Evolutionary conservation across 2,113 vertebrate species (phyloP).

Genomic region (Bufo gargarizans): DNA sequence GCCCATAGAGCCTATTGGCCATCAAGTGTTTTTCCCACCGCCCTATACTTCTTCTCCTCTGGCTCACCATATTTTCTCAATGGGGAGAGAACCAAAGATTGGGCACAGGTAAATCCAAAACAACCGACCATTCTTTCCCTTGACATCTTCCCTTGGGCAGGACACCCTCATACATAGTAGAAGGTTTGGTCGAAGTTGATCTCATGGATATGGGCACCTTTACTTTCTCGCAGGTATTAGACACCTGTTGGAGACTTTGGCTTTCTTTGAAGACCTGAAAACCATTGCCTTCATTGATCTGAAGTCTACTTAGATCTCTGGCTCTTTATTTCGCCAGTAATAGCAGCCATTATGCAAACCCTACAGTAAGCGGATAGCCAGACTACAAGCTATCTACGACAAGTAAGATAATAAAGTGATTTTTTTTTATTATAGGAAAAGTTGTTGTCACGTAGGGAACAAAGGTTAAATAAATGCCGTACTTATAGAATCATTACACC

Average conservation of each 20-base stretch:
- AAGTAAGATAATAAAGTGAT: background rate
- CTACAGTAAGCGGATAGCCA: background rate
- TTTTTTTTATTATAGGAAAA: background rate
- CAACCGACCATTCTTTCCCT: too few species aligned
- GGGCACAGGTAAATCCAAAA: too few species aligned
- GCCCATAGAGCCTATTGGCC: too few species aligned
- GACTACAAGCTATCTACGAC: background rate
- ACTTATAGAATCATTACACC: background rate
- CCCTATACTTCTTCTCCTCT: too few species aligned
- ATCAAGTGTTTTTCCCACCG: too few species aligned
- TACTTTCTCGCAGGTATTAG: background rate
- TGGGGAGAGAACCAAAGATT: too few species aligned
- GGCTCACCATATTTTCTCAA: too few species aligned
- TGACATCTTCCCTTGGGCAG: too few species aligned
- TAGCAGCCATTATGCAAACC: background rate
- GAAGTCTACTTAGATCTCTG: background rate
- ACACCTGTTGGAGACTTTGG: too few species aligned
- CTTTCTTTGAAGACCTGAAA: background rate
- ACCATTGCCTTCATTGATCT: background rate
- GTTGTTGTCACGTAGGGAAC: background rate
- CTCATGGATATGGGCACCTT: background rate
- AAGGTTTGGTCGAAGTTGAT: too few species aligned
- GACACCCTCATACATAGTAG: too few species aligned
- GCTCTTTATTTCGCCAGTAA: background rate
- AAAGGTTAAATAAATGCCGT: constrained; percentile 18